These are phyloP conservation scores for Numida meleagris DNA, from an alignment of 2,113 vertebrate species.

Conservation along the genomic window DNA sequence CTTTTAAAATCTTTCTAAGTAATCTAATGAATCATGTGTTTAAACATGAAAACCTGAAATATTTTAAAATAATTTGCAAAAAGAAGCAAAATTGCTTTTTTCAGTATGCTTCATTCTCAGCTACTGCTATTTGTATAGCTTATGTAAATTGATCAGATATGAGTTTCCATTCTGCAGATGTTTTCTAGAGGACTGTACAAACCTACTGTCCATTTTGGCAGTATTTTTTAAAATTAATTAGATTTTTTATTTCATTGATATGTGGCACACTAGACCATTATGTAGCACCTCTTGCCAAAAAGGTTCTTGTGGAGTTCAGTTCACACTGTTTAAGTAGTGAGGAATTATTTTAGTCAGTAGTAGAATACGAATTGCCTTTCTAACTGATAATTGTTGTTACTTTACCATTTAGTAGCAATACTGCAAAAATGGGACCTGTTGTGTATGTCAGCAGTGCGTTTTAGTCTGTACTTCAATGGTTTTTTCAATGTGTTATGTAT, in stretches of 20 bases:
- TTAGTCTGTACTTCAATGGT: not conserved
- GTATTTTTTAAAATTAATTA: not conserved
- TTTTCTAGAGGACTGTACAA: not conserved
- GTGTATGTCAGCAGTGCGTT: not conserved
- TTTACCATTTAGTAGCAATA: not conserved
- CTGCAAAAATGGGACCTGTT: not conserved
- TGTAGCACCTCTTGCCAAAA: not conserved
- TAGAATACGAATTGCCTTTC: not conserved
- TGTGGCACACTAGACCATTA: not conserved
- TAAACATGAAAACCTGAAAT: not conserved
- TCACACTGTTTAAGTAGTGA: not conserved
- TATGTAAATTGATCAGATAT: not conserved
- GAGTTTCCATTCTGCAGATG: not conserved
- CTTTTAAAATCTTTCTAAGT: not conserved
- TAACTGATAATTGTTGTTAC: not conserved
- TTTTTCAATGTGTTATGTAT: not conserved
- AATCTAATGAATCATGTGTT: not conserved
- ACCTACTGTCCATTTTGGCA: constrained; percentile 10
- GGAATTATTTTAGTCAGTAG: not conserved
- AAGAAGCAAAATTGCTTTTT: not conserved
- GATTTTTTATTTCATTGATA: not conserved
- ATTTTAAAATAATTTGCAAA: not conserved
- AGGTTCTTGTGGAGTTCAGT: not conserved
- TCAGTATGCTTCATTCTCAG: not conserved
- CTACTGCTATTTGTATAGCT: not conserved